Percentiles rank a stretch among this genome's conserved stretches.
Evolutionary conservation across 2,113 vertebrate species (phyloP).

Genomic region (Pogona vitticeps): DNA sequence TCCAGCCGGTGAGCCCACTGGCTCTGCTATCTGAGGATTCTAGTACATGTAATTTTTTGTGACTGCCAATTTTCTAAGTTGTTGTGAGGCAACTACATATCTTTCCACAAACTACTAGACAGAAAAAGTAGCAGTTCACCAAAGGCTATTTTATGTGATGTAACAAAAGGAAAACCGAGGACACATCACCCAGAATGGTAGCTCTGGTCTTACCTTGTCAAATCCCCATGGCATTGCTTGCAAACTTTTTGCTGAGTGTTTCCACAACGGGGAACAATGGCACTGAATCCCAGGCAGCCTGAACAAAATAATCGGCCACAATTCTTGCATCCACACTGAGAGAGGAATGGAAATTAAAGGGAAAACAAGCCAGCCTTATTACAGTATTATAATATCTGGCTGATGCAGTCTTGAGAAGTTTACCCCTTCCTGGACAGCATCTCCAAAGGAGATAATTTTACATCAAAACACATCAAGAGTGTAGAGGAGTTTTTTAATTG

Average conservation of each 20-base stretch:
- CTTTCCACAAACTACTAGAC: not conserved
- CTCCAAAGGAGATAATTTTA: not conserved
- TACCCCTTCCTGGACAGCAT: not conserved
- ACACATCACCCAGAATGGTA: not conserved
- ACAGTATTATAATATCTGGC: fast-evolving
- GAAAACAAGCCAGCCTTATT: not conserved
- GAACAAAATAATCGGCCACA: constrained; percentile 91
- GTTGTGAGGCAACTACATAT: not conserved
- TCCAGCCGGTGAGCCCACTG: too few relatives aligned
- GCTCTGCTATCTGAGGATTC: too few relatives aligned
- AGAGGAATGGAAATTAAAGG: constrained; percentile 30
- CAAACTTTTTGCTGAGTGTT: constrained; percentile 91
- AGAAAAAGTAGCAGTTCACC: fast-evolving
- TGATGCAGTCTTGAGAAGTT: not conserved
- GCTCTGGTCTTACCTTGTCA: constrained; percentile 83
- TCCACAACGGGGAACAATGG: constrained; percentile 83
- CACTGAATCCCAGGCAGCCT: constrained; percentile 84
- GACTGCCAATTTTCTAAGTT: not conserved
- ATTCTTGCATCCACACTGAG: constrained; percentile 89
- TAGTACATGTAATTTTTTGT: too few relatives aligned
- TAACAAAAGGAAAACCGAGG: fast-evolving
- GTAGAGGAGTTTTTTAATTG: not conserved
- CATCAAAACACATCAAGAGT: not conserved
- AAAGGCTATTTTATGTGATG: not conserved
- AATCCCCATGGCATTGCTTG: constrained; percentile 85